Evolutionary conservation across 2,888 invertebrate genomes (phyloP).

Genomic region (Microchrysa polita): DNA sequence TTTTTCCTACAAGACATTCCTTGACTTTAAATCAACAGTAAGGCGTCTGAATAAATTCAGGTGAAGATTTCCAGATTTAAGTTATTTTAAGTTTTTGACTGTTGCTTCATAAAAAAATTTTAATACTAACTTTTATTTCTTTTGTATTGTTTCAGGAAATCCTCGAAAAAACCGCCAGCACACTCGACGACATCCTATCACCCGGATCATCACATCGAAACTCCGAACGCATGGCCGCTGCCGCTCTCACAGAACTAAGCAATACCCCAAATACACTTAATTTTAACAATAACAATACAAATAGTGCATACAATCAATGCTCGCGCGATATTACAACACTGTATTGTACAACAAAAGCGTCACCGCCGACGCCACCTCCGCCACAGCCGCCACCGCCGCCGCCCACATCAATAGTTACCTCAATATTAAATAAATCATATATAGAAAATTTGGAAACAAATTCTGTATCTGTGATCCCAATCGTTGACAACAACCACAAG

Average conservation of each 20-base stretch:
- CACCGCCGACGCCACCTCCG: constrained; percentile 37
- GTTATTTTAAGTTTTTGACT: too few relatives aligned
- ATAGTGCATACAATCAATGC: constrained; percentile 38
- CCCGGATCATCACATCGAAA: constrained; percentile 62
- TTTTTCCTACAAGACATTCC: too few relatives aligned
- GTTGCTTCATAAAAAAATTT: too few relatives aligned
- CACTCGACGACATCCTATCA: constrained; percentile 69
- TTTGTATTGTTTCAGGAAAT: constrained; percentile 62
- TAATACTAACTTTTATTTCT: background rate
- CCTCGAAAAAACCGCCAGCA: constrained; percentile 68
- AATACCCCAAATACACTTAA: constrained; percentile 55
- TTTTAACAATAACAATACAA: constrained; percentile 47
- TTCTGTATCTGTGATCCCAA: constrained; percentile 54
- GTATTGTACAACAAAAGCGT: constrained; percentile 31
- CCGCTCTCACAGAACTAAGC: constrained; percentile 63
- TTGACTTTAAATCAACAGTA: too few relatives aligned
- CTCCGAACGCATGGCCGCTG: constrained; percentile 63
- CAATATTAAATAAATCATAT: constrained; percentile 53
- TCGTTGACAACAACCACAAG: constrained; percentile 48
- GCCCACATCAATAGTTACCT: constrained; percentile 58
- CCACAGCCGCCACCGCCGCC: constrained; percentile 42
- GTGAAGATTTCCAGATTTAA: constrained; percentile 9
- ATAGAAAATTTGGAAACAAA: constrained; percentile 53
- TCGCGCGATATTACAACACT: constrained; percentile 16
- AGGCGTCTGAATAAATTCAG: constrained; percentile 1